Percentiles rank a stretch among this genome's conserved stretches.
These are phyloP conservation scores for Cyprinella venusta DNA, from an alignment of 2,797 vertebrate genomes.

Conservation along the genomic window DNA sequence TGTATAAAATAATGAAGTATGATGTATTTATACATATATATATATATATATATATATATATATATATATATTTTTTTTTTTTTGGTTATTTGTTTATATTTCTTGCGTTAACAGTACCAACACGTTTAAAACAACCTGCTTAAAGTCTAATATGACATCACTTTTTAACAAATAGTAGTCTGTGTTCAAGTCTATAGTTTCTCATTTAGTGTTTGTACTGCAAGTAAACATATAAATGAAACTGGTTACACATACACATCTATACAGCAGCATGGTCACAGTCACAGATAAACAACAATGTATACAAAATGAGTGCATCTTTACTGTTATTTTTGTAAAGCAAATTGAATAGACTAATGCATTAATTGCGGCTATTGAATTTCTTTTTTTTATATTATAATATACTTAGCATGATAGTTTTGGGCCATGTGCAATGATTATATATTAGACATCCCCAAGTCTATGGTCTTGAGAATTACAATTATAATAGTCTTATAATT, in stretches of 20 bases:
- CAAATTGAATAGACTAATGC: background rate
- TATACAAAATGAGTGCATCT: background rate
- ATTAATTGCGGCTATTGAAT: background rate
- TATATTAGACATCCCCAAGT: background rate
- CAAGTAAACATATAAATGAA: background rate
- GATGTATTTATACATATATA: conserved; percentile 49
- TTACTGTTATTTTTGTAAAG: background rate
- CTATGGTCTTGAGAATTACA: background rate
- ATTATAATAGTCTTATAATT: too few relatives aligned
- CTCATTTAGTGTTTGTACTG: background rate
- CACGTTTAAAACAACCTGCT: background rate
- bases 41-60: conserved; percentile 49
- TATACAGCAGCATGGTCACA: conserved; percentile 2
- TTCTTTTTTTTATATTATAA: background rate
- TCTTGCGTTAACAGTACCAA: background rate
- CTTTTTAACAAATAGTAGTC: background rate
- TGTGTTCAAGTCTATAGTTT: background rate
- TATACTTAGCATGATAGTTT: background rate
- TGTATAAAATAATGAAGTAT: conserved; percentile 15
- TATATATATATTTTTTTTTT: conserved; percentile 49
- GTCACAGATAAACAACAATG: background rate
- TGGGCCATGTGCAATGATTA: conserved; percentile 18
- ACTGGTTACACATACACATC: background rate
- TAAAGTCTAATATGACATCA: background rate
- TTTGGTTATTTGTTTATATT: conserved; percentile 55